phyloP scores from a whole-genome alignment of 2,888 invertebrate species.

The Epinotia demarniana region DNA sequence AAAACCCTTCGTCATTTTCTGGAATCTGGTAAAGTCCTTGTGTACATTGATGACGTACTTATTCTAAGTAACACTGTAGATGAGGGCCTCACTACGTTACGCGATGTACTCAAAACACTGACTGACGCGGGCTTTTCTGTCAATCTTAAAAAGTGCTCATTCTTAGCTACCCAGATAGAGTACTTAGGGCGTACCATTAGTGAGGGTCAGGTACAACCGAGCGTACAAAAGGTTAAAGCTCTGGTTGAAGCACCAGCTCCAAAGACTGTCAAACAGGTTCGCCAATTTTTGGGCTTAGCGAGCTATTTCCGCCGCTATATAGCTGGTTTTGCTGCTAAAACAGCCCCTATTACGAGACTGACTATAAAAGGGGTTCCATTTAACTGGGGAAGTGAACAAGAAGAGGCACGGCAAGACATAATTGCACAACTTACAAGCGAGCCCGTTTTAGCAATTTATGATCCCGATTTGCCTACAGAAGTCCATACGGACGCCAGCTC shows the following conservation, averaged over 20 bases:
- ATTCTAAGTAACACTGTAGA: not conserved
- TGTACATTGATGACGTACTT: not conserved
- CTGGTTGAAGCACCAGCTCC: not conserved
- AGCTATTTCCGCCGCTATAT: not conserved
- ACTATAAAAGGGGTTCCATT: not conserved
- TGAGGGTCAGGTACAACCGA: too few species aligned
- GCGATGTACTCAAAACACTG: too few species aligned
- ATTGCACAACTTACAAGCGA: too few species aligned
- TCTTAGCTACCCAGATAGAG: too few species aligned
- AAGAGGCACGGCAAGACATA: not conserved
- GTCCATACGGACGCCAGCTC: too few species aligned
- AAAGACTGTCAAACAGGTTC: conserved; percentile 4
- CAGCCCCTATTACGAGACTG: not conserved
- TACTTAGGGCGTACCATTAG: too few species aligned
- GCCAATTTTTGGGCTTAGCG: conserved; percentile 1
- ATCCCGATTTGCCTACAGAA: too few species aligned
- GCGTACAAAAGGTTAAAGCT: not conserved
- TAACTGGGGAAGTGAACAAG: not conserved
- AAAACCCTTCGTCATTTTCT: not conserved
- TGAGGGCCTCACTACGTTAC: too few species aligned
- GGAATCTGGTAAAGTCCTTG: conserved; percentile 1
- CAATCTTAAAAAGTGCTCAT: too few species aligned
- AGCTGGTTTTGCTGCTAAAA: not conserved
- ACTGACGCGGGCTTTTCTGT: too few species aligned
- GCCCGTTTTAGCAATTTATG: too few species aligned